Evolutionary conservation across 2,797 vertebrate genomes (phyloP), one percentile per base, ranked within the genome.

Genomic region (Sparidentex hasta): DNA sequence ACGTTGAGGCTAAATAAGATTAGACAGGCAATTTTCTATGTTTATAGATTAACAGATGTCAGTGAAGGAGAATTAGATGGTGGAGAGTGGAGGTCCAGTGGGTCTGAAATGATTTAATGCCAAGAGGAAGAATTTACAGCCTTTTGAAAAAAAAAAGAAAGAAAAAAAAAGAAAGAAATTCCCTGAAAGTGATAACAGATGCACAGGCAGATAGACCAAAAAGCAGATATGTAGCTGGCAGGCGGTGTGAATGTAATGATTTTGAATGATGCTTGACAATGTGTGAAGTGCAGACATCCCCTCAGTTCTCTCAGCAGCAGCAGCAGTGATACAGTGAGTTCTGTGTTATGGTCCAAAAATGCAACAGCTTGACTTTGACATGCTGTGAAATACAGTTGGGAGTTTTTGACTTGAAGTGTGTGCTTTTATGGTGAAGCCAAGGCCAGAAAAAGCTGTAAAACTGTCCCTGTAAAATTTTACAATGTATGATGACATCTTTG

Each of bases 11-110:
- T 86, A 91, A 93, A 92, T 93, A 76, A 85, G 92, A 93, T 93
- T 91, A 92, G 81, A 90, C 82, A 78, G 87, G 83, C 88, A 90
- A 90, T 91, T 92, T 90, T 92, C 70, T 83, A 77, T 92, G 92
- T 93, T 93, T 92, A 87, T 78, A 87, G 77, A 91, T 90, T 65
- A 92, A 80, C 90, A 90, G 86, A 92, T 90, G 87, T 85, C 74
- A 76, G 78, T 0, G 50, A 38, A 71, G 70, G 63, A 71, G 75
- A 80, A 66, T 50, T 43, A 48, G 70, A 55, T 38, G 83, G 55
- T 56, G 78, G 69, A 27, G 62, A 76, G 25, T 0, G 44, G 23
- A 61, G 63, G 70, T 78, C 65, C 7, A 2, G 51, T 64, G 43
- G 51, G 59, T 75, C 48, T 69, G 17, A 76, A 71, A 50, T 52